phyloP scores from a whole-genome alignment of 2,888 invertebrate species.

The Leptinotarsa haldemani region DNA sequence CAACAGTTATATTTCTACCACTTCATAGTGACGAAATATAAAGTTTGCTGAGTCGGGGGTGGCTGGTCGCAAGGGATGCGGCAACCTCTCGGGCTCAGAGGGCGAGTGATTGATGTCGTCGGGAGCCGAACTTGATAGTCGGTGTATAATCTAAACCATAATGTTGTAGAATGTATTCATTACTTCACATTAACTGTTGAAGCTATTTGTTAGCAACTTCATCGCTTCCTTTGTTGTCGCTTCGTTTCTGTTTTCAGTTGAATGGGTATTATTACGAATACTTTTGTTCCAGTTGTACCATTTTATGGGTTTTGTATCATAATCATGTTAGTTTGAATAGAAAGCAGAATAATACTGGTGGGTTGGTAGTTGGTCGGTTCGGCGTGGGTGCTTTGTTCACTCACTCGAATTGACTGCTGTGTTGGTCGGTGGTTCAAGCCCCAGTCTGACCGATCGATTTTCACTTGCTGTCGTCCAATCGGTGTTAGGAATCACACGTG shows the following conservation, averaged over 20 bases:
- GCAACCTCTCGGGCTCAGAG: slow-evolving; percentile 44
- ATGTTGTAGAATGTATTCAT: slow-evolving; percentile 67
- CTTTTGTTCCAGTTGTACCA: too few relatives aligned
- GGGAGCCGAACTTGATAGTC: slow-evolving; percentile 66
- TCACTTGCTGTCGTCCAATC: too few relatives aligned
- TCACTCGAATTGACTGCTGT: too few relatives aligned
- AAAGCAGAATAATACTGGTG: too few relatives aligned
- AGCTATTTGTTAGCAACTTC: slow-evolving; percentile 62
- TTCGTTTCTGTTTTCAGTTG: slow-evolving; percentile 21
- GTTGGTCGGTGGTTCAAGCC: too few relatives aligned
- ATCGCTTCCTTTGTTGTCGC: slow-evolving; percentile 17
- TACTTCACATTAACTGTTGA: slow-evolving; percentile 64
- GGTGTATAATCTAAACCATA: slow-evolving; percentile 67
- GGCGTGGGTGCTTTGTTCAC: too few relatives aligned
- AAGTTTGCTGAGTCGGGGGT: slow-evolving; percentile 11
- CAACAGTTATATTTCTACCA: slow-evolving; percentile 3
- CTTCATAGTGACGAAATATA: slow-evolving; percentile 13
- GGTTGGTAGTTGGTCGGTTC: too few relatives aligned
- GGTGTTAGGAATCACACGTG: too few relatives aligned
- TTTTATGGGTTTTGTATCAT: too few relatives aligned
- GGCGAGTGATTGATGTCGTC: slow-evolving; percentile 64
- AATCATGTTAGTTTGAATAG: too few relatives aligned
- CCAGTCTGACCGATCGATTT: too few relatives aligned
- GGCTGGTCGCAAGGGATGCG: slow-evolving; percentile 38
- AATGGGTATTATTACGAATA: background rate